phyloP scores from a whole-genome alignment of 1,140 invertebrate species.

The Pogonomyrmex barbatus region DNA sequence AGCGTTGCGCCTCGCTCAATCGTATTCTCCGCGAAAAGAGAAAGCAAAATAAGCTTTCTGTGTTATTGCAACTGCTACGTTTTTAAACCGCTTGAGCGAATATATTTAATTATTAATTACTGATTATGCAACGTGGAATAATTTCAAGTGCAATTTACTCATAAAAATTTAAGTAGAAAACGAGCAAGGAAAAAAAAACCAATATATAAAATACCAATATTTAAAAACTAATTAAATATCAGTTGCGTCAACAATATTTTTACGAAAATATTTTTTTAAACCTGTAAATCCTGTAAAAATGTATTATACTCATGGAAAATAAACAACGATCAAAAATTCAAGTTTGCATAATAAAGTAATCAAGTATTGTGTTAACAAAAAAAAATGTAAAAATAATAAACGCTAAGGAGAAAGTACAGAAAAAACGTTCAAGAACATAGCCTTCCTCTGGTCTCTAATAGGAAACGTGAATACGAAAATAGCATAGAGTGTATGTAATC shows the following conservation, averaged over 20 bases:
- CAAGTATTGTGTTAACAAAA: neutral
- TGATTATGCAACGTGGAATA: neutral
- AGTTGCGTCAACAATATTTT: constrained; percentile 5
- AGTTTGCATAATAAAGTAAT: neutral
- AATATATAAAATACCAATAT: neutral
- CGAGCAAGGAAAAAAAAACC: neutral
- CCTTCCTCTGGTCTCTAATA: neutral
- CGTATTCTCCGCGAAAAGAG: neutral
- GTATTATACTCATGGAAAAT: neutral
- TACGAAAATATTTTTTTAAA: neutral
- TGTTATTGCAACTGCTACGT: neutral
- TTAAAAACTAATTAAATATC: neutral
- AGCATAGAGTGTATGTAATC: constrained; percentile 28
- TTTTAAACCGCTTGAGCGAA: neutral
- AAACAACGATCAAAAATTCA: neutral
- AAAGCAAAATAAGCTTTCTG: neutral
- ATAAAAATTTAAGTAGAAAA: constrained; percentile 11
- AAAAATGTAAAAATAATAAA: neutral
- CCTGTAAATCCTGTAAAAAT: neutral
- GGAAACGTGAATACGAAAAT: constrained; percentile 13
- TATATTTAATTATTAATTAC: constrained; percentile 30
- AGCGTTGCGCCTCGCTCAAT: neutral
- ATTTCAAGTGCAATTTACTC: constrained; percentile 1
- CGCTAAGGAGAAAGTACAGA: neutral
- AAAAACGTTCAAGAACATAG: neutral